Evolutionary conservation across 2,113 vertebrate genomes (phyloP), one percentile per base, ranked within the genome.

Genomic region (Lethenteron reissneri): DNA sequence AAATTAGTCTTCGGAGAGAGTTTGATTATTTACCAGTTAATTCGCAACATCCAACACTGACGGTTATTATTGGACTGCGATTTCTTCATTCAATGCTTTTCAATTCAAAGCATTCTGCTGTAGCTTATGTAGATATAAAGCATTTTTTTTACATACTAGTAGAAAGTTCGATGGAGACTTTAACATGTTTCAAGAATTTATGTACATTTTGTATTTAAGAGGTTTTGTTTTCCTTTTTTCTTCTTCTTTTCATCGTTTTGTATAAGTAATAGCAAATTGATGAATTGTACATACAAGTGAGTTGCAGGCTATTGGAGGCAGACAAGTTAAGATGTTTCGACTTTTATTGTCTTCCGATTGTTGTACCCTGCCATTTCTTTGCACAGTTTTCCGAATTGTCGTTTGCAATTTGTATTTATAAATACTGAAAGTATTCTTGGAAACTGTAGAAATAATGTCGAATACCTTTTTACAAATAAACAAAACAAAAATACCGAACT

Each of bases 391-490:
- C 25, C 25, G n/a, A 17, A 68, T 17, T 25, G 25, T 17, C 25
- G 64, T 68, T 68, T 68, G 64, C n/a, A 68, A 68, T 68, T 68
- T 68, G 64, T 68, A 68, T 68, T 68, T 68, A 68, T 68, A 68
- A 68, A 68, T 17, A 25, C n/a, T 25, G 25, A 68, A 68, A 68
- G 64, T 68, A 68, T 68, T 68, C 64, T 68, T 68, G n/a, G 64
- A 68, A 68, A 68, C 64, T 68, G 64, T 68, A 68, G 64, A 68
- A 25, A 68, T 68, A 41, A 41, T 41, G 41, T 68, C 25, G n/a
- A 68, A 68, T 17, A 17, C n/a, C 64, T 17, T 68, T 68, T 68
- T 68, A 68, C 64, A 68, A 68, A 68, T 68, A 68, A 68, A 68
- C 25, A 25, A 17, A 17, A n/a, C 25, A 25, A n/a, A 68, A 68